These are phyloP conservation scores for Cantharis flavilabris DNA, from an alignment of 2,888 invertebrate genomes.

Conservation along the genomic window DNA sequence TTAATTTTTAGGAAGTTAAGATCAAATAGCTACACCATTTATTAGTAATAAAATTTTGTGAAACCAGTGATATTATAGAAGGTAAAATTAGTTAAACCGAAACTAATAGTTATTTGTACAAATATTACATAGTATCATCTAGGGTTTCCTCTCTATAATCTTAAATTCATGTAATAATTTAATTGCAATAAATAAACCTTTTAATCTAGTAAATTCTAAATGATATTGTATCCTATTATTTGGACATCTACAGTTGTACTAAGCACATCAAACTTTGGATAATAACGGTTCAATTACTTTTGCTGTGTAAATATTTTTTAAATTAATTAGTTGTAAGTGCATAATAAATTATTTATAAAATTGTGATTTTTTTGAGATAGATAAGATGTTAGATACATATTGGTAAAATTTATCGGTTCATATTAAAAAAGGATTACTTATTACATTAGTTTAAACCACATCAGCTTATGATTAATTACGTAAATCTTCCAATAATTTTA, in stretches of 20 bases:
- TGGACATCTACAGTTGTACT: neutral
- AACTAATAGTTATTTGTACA: neutral
- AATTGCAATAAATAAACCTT: neutral
- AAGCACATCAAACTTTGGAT: conserved; percentile 3
- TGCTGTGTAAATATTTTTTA: neutral
- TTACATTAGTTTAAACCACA: neutral
- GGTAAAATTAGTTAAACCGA: neutral
- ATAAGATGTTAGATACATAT: conserved; percentile 9
- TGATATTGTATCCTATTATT: neutral
- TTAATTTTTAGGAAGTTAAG: neutral
- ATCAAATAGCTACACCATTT: neutral
- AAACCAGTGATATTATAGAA: neutral
- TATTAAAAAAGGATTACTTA: neutral
- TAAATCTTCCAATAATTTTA: neutral
- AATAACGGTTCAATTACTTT: neutral
- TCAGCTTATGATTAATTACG: neutral
- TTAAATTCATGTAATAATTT: neutral
- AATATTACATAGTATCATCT: neutral
- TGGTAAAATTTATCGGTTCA: conserved; percentile 3
- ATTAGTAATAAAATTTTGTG: neutral
- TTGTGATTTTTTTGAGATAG: conserved; percentile 19
- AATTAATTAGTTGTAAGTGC: conserved; percentile 20
- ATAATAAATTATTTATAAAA: conserved; percentile 25
- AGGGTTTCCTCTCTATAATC: neutral
- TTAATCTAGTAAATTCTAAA: neutral